These are phyloP conservation scores for Xylota segnis DNA, from an alignment of 2,888 invertebrate species.

Conservation along the genomic window DNA sequence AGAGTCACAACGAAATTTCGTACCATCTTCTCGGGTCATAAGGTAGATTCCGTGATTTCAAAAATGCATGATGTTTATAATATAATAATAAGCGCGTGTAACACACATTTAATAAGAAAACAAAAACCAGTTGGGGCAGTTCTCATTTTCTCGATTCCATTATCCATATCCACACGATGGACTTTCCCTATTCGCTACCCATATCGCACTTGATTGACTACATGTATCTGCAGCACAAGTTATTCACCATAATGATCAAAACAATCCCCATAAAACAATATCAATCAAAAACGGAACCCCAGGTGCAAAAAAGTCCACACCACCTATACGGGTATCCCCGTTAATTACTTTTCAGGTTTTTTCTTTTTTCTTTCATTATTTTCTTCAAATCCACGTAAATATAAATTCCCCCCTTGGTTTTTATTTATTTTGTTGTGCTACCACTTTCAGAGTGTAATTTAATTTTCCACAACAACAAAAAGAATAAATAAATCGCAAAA, in stretches of 20 bases:
- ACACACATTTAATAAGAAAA: not conserved
- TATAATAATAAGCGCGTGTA: no score
- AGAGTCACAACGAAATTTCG: no score
- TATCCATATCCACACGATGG: not conserved
- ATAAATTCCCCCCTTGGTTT: not conserved
- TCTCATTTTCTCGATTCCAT: not conserved
- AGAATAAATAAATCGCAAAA: slow-evolving; percentile 13
- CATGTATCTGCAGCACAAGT: not conserved
- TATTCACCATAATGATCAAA: not conserved
- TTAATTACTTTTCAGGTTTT: slow-evolving; percentile 26
- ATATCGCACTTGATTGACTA: slow-evolving; percentile 1
- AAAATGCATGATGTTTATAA: no score
- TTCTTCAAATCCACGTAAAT: not conserved
- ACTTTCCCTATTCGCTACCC: not conserved
- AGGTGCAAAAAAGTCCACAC: slow-evolving; percentile 3
- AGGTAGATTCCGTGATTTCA: no score
- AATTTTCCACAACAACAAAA: slow-evolving; percentile 15
- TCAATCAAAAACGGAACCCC: slow-evolving; percentile 8
- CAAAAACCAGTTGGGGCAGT: not conserved
- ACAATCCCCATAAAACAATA: slow-evolving; percentile 1
- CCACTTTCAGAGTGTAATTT: slow-evolving; percentile 7
- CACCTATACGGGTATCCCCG: slow-evolving; percentile 6
- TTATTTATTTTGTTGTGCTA: not conserved
- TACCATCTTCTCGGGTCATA: no score
- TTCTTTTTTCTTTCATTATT: not conserved